Percentiles rank a stretch among this genome's conserved stretches.
phyloP scores from a whole-genome alignment of 2,797 vertebrate species.

The Morelia viridis region DNA sequence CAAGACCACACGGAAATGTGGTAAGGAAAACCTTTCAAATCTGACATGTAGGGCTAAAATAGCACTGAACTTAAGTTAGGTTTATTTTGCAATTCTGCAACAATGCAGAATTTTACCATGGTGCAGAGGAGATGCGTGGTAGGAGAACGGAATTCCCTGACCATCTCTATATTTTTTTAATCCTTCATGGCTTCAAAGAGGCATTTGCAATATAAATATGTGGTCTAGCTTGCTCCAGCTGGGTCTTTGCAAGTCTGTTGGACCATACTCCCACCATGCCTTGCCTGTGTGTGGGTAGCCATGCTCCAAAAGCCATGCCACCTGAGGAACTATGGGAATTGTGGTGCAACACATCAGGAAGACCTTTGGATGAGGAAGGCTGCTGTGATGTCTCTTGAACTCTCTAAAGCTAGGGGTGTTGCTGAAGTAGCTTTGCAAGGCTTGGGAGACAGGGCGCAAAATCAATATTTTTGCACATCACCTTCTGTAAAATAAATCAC shows the following conservation, averaged over 20 bases:
- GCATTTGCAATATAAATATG: neutral
- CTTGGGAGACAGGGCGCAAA: no score
- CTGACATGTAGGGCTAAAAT: neutral
- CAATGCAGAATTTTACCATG: neutral
- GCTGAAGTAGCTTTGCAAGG: neutral
- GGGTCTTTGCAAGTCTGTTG: neutral
- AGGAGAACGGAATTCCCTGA: neutral
- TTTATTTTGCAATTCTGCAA: neutral
- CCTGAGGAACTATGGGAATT: neutral
- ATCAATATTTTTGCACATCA: no score
- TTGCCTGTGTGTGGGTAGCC: neutral
- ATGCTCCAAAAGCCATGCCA: neutral
- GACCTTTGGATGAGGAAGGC: no score
- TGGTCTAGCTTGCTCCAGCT: neutral
- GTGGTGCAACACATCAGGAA: neutral
- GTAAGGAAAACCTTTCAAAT: neutral
- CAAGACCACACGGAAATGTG: neutral
- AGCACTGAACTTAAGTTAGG: no score
- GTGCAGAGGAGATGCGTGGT: no score
- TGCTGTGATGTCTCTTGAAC: neutral
- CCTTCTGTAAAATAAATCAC: no score
- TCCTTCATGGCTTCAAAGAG: neutral
- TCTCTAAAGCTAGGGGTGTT: neutral
- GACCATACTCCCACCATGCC: neutral
- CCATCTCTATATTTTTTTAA: neutral